A percentile compares a stretch with the other conserved stretches of the same genome.
These are phyloP conservation scores for Lepidochitona cinerea DNA, from an alignment of 2,888 invertebrate genomes.

Conservation along the genomic window DNA sequence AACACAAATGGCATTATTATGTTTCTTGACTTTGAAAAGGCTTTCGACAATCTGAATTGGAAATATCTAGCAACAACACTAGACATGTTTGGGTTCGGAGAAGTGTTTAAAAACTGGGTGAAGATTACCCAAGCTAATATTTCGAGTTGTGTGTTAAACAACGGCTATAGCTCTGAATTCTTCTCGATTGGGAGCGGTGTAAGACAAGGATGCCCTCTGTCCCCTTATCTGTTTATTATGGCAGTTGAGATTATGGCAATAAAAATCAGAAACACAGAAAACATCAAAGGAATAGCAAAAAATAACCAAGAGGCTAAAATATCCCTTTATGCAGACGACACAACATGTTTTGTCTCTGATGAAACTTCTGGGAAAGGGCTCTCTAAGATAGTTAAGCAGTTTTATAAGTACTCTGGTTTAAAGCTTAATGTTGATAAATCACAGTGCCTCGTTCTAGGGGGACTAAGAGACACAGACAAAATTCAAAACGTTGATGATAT, in stretches of 20 bases:
- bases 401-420: too few species aligned
- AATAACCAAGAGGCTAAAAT: not conserved
- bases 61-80: not conserved
- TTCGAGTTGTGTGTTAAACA: not conserved
- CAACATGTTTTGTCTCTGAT: too few species aligned
- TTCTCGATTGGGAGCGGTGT: not conserved
- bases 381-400: too few species aligned
- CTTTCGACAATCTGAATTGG: conserved; percentile 11
- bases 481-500: too few species aligned
- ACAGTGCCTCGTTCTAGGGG: too few species aligned
- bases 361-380: too few species aligned
- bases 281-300: conserved; percentile 1
- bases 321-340: conserved; percentile 15
- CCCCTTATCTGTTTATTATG: conserved; percentile 11
- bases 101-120: conserved; percentile 3
- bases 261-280: not conserved
- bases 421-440: too few species aligned
- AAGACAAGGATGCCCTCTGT: conserved; percentile 11
- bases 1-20: not conserved
- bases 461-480: too few species aligned
- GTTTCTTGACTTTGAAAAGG: conserved; percentile 11
- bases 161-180: not conserved
- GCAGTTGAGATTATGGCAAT: not conserved
- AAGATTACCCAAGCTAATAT: not conserved
- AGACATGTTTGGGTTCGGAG: conserved; percentile 10